Evolutionary conservation across 2,888 invertebrate genomes (phyloP), one percentile per base, ranked within the genome.

Genomic region (Azorinus chamasolen): DNA sequence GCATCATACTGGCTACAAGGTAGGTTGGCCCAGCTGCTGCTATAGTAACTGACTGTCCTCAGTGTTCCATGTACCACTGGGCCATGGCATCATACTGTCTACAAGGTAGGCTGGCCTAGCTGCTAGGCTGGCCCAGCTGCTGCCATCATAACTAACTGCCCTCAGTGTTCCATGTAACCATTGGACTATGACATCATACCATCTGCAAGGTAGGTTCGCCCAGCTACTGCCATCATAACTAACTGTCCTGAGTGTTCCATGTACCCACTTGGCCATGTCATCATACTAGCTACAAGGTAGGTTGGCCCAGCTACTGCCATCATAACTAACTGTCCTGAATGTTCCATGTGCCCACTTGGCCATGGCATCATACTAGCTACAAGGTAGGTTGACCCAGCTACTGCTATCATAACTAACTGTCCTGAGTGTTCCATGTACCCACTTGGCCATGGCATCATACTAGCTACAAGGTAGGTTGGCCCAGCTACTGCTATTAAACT

Each of bases 11-110:
- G 37, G 72, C 83, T 8, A 70, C 85, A 14, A 69, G 77, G 87
- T 86, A 72, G 50, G 79, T 50, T 32, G 32, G 77, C 24, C 46
- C 69, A 20, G 68, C 61, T 10, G 57, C 62, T 20, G 68, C 70
- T 20, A 53, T 89, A 14, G 53, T 89, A 20, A 70, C 78, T 22
- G 81, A 87, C 62, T 83, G 86, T 73, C 83, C 84, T 1, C 53
- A 73, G 1, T 72, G 82, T 63, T 68, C 75, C 43, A 58, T 89
- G 0, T 76, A 78, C 50, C 87, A 5, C 46, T 84, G 50, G 73
- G 70, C n/a, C 73, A 79, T 57, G 85, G 81, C 5, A 22, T 86
- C 2, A 58, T 80, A 6, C 59, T 85, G 37, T 70, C 83, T 8
- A 70, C 85, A 14, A 69, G 77, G 87, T 86, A 72, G 50, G 79